Evolutionary conservation across 2,113 vertebrate genomes (phyloP), one percentile per base, ranked within the genome.

Genomic region (Eidolon helvum): DNA sequence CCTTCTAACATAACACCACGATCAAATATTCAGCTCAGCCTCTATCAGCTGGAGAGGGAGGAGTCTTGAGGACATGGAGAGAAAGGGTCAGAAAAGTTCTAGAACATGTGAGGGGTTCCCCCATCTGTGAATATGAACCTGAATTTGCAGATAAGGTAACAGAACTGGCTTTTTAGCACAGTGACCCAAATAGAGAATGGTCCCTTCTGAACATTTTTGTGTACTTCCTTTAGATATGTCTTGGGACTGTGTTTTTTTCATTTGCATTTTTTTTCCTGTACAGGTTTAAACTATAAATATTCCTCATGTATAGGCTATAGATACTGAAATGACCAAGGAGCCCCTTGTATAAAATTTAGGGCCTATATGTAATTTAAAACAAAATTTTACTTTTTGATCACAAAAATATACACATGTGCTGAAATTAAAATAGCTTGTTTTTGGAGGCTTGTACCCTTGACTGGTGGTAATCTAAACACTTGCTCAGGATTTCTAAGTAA

Each of bases 281-380:
- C 2, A 71, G 57, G 10, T 53, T 92, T 66, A 72, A 86, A 74
- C 63, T 33, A 86, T 83, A 96, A 87, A 75, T 59, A 86, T 40
- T 63, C 69, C 16, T 69, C 53, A 26, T 30, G 80, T 90, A 87
- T 90, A 95, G 71, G 53, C 55, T 80, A 18, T 22, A 80, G 53
- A n/a, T 87, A 71, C 72, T 40, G 5, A 84, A 55, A 95, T 50
- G 80, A 91, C 45, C 79, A 85, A 71, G 72, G 66, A 88, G 59
- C 45, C 80, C 59, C 65, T 43, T 30, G 45, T 21, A 48, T 90
- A 79, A 91, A 93, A 87, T 91, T 66, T 77, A 90, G 85, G 79
- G 35, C 66, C 11, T 57, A 91, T 72, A 68, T n/a, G 78, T 79
- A 78, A 83, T 91, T 89, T 86, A 93, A 89, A 89, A 91, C 53